These are phyloP conservation scores for Bombylius discolor DNA, from an alignment of 2,888 invertebrate genomes.

Conservation along the genomic window DNA sequence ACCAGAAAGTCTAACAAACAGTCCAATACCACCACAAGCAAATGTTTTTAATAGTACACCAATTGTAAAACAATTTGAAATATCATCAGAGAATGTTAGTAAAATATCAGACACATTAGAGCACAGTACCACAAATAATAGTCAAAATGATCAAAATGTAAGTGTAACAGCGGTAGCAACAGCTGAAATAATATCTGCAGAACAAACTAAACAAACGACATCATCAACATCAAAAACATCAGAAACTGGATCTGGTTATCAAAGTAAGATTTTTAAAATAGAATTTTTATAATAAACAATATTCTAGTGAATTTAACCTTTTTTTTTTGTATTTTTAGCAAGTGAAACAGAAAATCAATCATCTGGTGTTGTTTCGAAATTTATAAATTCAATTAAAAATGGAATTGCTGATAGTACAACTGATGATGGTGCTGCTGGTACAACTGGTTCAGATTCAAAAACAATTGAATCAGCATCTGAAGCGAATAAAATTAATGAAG, in stretches of 20 bases:
- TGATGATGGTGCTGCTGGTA: constrained; percentile 5
- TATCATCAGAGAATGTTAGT: constrained; percentile 17
- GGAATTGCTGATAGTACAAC: constrained; percentile 15
- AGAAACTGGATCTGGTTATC: constrained; percentile 11
- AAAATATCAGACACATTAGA: constrained; percentile 15
- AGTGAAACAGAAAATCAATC: constrained; percentile 14
- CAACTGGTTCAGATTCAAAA: constrained; percentile 9
- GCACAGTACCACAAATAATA: background rate
- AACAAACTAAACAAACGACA: background rate
- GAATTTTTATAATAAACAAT: background rate
- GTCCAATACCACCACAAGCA: background rate
- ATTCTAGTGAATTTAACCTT: background rate
- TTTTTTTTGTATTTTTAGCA: constrained; percentile 9
- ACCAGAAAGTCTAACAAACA: background rate
- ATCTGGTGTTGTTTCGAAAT: constrained; percentile 15
- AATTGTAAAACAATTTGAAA: constrained; percentile 16
- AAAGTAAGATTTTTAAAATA: constrained; percentile 9
- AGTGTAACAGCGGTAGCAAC: background rate
- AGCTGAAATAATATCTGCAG: background rate
- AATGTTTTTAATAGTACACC: constrained; percentile 18
- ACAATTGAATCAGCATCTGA: background rate
- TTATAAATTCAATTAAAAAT: constrained; percentile 15
- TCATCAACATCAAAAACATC: background rate
- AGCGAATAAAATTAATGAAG: constrained; percentile 3
- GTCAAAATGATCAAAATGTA: background rate